Evolutionary conservation across 2,113 vertebrate genomes (phyloP).

Genomic region (Sigmodon hispidus): DNA sequence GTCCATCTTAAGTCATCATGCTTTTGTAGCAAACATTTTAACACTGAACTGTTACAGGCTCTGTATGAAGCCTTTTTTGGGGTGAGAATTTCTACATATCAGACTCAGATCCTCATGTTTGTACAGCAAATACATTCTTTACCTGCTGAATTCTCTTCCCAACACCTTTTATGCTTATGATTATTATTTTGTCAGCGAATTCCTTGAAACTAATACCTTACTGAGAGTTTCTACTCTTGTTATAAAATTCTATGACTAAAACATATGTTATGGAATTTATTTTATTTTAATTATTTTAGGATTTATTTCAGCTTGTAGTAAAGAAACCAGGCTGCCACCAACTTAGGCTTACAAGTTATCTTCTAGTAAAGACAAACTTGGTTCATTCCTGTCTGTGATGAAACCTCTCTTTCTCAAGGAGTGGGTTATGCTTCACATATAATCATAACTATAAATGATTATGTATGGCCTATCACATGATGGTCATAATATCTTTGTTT

Average conservation of each 20-base stretch:
- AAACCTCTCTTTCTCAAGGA: background rate
- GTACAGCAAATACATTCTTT: background rate
- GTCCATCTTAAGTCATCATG: background rate
- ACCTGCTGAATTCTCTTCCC: accelerated
- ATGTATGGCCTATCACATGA: background rate
- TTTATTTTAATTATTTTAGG: too few relatives aligned
- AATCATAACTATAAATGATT: too few relatives aligned
- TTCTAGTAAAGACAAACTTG: background rate
- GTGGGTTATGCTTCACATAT: background rate
- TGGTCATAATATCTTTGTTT: background rate
- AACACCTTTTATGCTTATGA: background rate
- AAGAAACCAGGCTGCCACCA: too few relatives aligned
- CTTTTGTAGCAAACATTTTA: background rate
- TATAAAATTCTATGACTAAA: background rate
- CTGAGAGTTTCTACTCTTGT: background rate
- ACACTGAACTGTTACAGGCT: background rate
- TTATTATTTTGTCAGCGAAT: background rate
- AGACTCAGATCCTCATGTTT: background rate
- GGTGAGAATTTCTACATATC: accelerated
- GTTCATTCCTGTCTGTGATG: background rate
- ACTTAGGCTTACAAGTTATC: background rate
- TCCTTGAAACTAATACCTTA: background rate
- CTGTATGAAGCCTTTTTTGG: background rate
- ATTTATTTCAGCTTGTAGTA: background rate
- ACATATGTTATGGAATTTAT: background rate